A percentile compares a stretch with the other conserved stretches of the same genome.
Evolutionary conservation across 2,113 vertebrate genomes (phyloP).

Genomic region (Hiodon alosoides): DNA sequence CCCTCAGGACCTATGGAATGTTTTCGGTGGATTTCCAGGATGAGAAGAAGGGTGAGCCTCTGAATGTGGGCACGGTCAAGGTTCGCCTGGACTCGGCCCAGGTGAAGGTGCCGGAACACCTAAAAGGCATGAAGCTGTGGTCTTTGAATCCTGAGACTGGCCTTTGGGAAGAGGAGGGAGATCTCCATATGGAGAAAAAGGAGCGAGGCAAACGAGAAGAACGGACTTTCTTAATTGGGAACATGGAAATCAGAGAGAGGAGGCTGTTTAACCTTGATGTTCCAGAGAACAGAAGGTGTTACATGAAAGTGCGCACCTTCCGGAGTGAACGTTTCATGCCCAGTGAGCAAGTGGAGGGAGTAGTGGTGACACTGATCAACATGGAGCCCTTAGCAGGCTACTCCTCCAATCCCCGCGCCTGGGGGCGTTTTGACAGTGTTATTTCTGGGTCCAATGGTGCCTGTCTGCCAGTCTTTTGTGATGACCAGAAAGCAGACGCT

Average conservation of each 20-base stretch:
- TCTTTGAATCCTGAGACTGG: constrained; percentile 91
- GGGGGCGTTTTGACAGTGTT: constrained; percentile 93
- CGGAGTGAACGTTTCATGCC: constrained; percentile 87
- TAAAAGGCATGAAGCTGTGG: constrained; percentile 87
- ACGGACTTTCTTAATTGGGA: constrained; percentile 89
- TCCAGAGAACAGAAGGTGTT: constrained; percentile 88
- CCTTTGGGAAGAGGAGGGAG: constrained; percentile 91
- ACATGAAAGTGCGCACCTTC: constrained; percentile 86
- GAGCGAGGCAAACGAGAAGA: constrained; percentile 78
- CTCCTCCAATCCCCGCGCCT: constrained; percentile 85
- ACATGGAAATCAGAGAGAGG: constrained; percentile 96
- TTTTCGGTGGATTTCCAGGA: constrained; percentile 90
- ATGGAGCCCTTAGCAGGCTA: constrained; percentile 83
- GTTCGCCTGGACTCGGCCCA: constrained; percentile 84
- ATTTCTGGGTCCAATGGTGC: constrained; percentile 84
- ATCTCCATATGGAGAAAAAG: constrained; percentile 71
- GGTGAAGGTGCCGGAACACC: constrained; percentile 82
- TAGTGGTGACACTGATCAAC: constrained; percentile 87
- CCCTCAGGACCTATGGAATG: constrained; percentile 92
- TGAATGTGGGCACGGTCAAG: constrained; percentile 86
- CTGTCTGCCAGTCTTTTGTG: constrained; percentile 91
- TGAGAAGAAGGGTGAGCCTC: constrained; percentile 69
- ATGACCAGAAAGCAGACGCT: constrained; percentile 78
- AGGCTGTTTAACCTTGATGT: constrained; percentile 94
- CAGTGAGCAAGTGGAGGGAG: constrained; percentile 88